phyloP scores from a whole-genome alignment of 1,140 invertebrate species.

The Zaprionus capensis region DNA sequence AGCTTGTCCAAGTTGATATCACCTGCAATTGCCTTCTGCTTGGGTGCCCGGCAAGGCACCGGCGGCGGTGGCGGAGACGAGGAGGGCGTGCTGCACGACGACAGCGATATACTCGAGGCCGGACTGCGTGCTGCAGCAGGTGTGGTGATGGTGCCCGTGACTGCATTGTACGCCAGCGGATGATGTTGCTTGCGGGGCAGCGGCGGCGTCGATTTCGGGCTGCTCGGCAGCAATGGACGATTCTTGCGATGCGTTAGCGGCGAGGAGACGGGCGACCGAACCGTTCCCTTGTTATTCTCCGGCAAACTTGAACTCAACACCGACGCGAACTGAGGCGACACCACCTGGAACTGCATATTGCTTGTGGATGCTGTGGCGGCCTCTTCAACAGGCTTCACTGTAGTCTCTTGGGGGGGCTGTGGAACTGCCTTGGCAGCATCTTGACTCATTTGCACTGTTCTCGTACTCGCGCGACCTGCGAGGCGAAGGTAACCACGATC shows the following conservation, averaged over 20 bases:
- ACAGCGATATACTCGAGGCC: slow-evolving; percentile 73
- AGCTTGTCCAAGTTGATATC: slow-evolving; percentile 75
- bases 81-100: slow-evolving; percentile 76
- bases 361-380: slow-evolving; percentile 21
- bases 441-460: slow-evolving; percentile 66
- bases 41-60: slow-evolving; percentile 73
- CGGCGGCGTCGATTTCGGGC: slow-evolving; percentile 81
- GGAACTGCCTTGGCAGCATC: slow-evolving; percentile 62
- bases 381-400: slow-evolving; percentile 41
- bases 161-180: slow-evolving; percentile 74
- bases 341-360: slow-evolving; percentile 67
- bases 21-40: slow-evolving; percentile 27
- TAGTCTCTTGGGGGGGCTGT: slow-evolving; percentile 21
- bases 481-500: background rate
- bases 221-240: slow-evolving; percentile 62
- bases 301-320: slow-evolving; percentile 72
- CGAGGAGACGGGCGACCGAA: slow-evolving; percentile 74
- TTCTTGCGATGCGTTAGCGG: slow-evolving; percentile 71
- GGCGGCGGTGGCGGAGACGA: slow-evolving; percentile 77
- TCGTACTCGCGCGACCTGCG: slow-evolving; percentile 28
- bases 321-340: slow-evolving; percentile 74
- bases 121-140: slow-evolving; percentile 69
- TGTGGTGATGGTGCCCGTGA: slow-evolving; percentile 67
- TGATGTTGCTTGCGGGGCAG: slow-evolving; percentile 72
- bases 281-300: slow-evolving; percentile 62